A percentile compares a stretch with the other conserved stretches of the same genome.
phyloP scores from a whole-genome alignment of 2,113 vertebrate species.

The Dolichotis patagonum region DNA sequence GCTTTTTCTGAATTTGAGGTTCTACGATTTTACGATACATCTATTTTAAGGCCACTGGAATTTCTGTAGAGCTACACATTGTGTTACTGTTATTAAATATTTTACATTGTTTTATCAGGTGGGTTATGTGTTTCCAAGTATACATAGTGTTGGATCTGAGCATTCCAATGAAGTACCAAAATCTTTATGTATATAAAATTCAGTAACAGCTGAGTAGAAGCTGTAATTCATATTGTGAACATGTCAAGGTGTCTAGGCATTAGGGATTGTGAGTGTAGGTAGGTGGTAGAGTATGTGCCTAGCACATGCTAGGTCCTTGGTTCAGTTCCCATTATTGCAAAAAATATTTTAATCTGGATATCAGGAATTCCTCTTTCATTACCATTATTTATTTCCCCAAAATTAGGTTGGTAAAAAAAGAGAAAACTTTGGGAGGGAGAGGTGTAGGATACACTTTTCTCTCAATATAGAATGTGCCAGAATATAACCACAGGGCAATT shows the following conservation, averaged over 20 bases:
- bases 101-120: not conserved
- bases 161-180: not conserved
- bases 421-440: not conserved
- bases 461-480: not conserved
- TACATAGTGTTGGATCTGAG: not conserved
- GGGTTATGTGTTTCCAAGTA: not conserved
- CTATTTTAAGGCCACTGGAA: not conserved
- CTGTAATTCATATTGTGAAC: not conserved
- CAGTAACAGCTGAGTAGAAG: not conserved
- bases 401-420: not conserved
- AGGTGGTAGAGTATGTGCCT: not conserved
- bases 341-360: not conserved
- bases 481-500: not conserved
- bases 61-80: not conserved
- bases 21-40: conserved; percentile 24
- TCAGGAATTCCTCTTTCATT: conserved; percentile 17
- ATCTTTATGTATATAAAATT: not conserved
- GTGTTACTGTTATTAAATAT: not conserved
- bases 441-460: not conserved
- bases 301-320: not conserved
- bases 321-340: not conserved
- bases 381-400: not conserved
- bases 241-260: not conserved
- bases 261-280: not conserved
- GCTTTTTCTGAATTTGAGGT: not conserved